Evolutionary conservation across 2,113 vertebrate species (phyloP), one percentile per base, ranked within the genome.

Genomic region (Centropus bengalensis): DNA sequence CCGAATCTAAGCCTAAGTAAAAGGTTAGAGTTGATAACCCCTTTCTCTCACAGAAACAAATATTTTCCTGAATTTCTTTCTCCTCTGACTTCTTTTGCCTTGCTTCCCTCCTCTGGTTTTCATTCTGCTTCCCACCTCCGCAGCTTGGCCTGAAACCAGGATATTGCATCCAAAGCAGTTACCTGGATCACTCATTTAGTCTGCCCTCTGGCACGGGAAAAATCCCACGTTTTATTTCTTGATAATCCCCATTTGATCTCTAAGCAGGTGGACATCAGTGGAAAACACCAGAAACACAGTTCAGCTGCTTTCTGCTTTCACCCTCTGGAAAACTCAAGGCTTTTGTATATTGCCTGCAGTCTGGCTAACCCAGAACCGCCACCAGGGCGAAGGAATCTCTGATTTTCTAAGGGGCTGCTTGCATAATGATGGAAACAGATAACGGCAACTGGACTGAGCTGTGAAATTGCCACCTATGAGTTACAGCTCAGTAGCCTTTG

Each of bases 211-310:
- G 10, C 70, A 51, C 12, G 67, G 27, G 71, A 49, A 47, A 63
- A 28, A 47, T 33, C 5, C 11, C 63, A 64, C 40, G 30, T 36
- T 30, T 82, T 27, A 30, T 45, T 58, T 75, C 45, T 85, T 88
- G 36, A 52, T 68, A 58, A 32, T 38, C 28, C 59, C 51, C 24
- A 22, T 51, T 82, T 93, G 78, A 84, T 67, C 28, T 73, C 51
- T 45, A 69, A 70, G 58, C 38, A 38, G 66, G 27, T 0, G 1
- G 38, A 32, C 26, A n/a, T 19, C 9, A 28, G 15, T 0, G 1
- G 52, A 71, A 89, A 74, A 51, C 5, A 21, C 7, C 10, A 68
- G 52, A 86, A 42, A 22, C 32, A 89, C 26, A 49, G 44, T 59
- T 89, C 18, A 59, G 33, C 33, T n/a, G 47, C 28, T 60, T 55